Percentiles rank a stretch among this genome's conserved stretches.
Evolutionary conservation across 1,140 invertebrate genomes (phyloP).

Genomic region (Cotesia glomerata): DNA sequence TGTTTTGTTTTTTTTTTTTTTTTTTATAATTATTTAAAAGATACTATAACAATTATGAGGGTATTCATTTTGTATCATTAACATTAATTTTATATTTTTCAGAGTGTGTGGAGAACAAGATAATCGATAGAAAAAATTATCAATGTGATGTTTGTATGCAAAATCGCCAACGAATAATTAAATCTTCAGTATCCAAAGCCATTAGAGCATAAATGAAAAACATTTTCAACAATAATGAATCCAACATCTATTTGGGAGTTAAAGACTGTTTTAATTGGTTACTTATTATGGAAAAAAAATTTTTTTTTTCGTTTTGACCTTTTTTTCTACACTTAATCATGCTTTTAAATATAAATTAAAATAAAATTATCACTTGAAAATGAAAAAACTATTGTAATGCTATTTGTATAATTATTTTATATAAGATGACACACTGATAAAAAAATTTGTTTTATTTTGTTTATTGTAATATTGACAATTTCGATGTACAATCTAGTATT

Average conservation of each 20-base stretch:
- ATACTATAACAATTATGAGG: neutral
- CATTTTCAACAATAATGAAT: neutral
- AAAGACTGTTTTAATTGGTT: slow-evolving; percentile 30
- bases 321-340: neutral
- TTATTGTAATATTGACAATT: neutral
- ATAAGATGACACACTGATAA: neutral
- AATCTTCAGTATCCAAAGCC: slow-evolving; percentile 51
- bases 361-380: neutral
- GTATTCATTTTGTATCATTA: neutral
- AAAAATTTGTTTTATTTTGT: neutral
- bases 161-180: slow-evolving; percentile 47
- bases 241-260: slow-evolving; percentile 20
- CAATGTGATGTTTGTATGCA: slow-evolving; percentile 57
- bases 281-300: slow-evolving; percentile 11
- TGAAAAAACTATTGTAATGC: neutral
- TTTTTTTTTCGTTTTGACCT: neutral
- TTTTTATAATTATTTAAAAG: no score
- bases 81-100: slow-evolving; percentile 29
- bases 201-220: slow-evolving; percentile 44
- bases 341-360: neutral
- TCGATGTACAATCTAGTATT: slow-evolving; percentile 15
- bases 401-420: neutral
- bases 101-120: slow-evolving; percentile 61
- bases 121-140: slow-evolving; percentile 58
- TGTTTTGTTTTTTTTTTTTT: no score